These are phyloP conservation scores for Zeus faber DNA, from an alignment of 2,113 vertebrate species.

Conservation along the genomic window DNA sequence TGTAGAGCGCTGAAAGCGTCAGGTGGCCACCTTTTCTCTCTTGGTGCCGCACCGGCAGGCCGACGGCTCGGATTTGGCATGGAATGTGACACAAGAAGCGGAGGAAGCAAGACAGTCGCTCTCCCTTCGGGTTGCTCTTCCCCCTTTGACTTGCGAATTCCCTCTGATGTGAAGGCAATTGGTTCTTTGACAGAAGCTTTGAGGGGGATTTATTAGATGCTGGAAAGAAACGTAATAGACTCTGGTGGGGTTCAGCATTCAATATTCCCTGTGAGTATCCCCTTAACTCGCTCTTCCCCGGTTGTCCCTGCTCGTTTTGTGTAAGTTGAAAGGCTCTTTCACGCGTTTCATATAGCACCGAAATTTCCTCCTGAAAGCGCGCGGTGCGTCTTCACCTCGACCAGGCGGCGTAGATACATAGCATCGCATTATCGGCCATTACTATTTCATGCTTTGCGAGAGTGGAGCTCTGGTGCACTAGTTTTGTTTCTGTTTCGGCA, in stretches of 20 bases:
- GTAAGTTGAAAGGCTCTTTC: conserved; percentile 19
- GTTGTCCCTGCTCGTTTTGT: conserved; percentile 3
- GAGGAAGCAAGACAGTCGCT: conserved; percentile 4
- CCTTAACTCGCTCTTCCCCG: not conserved
- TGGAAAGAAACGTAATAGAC: conserved; percentile 19
- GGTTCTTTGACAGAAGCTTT: conserved; percentile 21
- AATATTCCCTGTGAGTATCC: conserved; percentile 16
- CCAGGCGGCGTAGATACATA: too few species aligned
- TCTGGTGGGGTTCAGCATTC: conserved; percentile 7
- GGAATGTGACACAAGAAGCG: conserved; percentile 2
- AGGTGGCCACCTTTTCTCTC: not conserved
- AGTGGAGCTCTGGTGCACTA: conserved; percentile 4
- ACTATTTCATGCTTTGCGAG: conserved; percentile 25
- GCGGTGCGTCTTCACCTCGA: conserved; percentile 6
- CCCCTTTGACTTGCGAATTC: conserved; percentile 21
- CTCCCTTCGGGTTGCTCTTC: conserved; percentile 7
- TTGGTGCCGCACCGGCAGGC: not conserved
- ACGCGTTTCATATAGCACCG: not conserved
- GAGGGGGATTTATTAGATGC: conserved; percentile 23
- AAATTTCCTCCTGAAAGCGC: conserved; percentile 1
- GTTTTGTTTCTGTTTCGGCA: not conserved
- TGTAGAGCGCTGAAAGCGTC: conserved; percentile 1
- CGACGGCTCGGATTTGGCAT: not conserved
- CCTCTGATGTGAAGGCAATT: conserved; percentile 27
- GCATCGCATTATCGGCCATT: conserved; percentile 13